Base-by-base conservation (phyloP, 2,888 invertebrate genomes). In the Netelia melanura region DNA sequence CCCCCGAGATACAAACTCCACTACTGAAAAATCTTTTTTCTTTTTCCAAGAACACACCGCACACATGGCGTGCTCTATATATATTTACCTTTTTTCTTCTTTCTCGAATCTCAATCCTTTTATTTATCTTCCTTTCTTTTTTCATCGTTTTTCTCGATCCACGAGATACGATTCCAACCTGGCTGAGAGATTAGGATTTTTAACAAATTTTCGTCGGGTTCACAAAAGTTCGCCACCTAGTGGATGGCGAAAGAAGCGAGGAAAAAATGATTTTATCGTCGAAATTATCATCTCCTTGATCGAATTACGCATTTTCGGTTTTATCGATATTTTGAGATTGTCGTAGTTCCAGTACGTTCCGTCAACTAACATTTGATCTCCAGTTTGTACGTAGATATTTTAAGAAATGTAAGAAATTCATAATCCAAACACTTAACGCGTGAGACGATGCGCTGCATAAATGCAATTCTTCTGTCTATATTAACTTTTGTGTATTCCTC, bases 381-480 rank as follows among this genome's bases (percentile, higher is more conserved):
- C 38, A 6, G 6, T 38, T 38, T 38, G 38, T 38, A 38, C 38
- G 6, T 38, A 5, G 38, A 38, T 38, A 38, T 38, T 6, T 5
- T 38, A 38, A 38, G 38, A 6, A 38, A 38, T 6, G 8, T 38
- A 83, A 86, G 85, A 88, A 89, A 89, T 91, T 89, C 89, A 91
- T 91, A 91, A 92, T 89, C 87, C 90, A 88, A 85, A 92, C 92
- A 92, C 92, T 91, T 92, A 91, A 90, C 86, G 85, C 90, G 83
- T 54, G 80, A 76, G 71, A 75, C 65, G 54, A 48, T 30, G 38
- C 23, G 56, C 54, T 43, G 5, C 30, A 23, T 72, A 43, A 38
- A 71, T 79, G 54, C 64, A 30, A 25, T 64, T 25, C 25, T 23
- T 14, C 3, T 10, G 54, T 1, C 8, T 54, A n/a, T 62, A 62